phyloP scores from a whole-genome alignment of 2,797 vertebrate genomes.

The Rhinophrynus dorsalis region DNA sequence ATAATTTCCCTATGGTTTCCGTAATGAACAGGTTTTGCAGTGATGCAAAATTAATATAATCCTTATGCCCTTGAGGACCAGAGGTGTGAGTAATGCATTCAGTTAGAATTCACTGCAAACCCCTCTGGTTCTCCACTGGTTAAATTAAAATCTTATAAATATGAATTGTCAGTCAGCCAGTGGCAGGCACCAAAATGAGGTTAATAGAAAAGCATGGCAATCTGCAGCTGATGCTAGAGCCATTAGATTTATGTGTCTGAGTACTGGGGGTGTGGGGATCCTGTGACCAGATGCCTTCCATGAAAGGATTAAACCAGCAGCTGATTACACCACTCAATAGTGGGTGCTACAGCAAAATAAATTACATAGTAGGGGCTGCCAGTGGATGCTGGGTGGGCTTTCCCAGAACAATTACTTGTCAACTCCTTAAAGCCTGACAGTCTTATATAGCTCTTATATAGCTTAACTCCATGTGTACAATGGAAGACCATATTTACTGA shows the following conservation, averaged over 20 bases:
- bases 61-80: too few species aligned
- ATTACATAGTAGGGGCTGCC: conserved; percentile 13
- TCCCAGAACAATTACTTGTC: background rate
- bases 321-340: conserved; percentile 18
- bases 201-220: background rate
- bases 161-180: too few species aligned
- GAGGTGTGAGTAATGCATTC: too few species aligned
- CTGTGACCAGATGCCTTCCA: conserved; percentile 10
- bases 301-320: conserved; percentile 13
- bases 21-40: too few species aligned
- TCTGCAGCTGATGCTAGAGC: conserved; percentile 4
- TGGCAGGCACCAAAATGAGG: background rate
- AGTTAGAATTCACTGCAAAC: too few species aligned
- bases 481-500: too few species aligned
- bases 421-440: background rate
- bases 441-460: too few species aligned
- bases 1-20: too few species aligned
- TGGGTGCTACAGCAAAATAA: conserved; percentile 10
- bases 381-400: background rate
- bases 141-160: too few species aligned
- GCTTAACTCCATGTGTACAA: too few species aligned
- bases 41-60: too few species aligned
- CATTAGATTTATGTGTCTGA: conserved; percentile 2
- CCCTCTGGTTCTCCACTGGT: too few species aligned
- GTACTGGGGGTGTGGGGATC: background rate